These are phyloP conservation scores for Hyperopisus bebe DNA, from an alignment of 2,113 vertebrate species.

Conservation along the genomic window DNA sequence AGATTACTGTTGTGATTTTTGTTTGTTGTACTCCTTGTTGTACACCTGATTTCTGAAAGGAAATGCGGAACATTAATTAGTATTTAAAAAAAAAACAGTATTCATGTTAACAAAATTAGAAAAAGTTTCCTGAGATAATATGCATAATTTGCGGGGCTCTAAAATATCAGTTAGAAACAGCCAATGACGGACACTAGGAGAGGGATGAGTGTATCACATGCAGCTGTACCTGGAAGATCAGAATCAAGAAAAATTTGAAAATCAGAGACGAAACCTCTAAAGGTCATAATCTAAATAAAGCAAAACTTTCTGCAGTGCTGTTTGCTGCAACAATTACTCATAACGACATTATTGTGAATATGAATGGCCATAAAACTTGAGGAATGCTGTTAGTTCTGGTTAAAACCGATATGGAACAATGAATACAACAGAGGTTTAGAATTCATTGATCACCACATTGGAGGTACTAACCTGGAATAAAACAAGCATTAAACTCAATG, in stretches of 20 bases:
- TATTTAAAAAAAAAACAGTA: neutral
- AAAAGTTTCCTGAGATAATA: neutral
- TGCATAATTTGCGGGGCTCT: neutral
- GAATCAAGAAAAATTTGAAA: neutral
- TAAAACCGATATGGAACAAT: conserved; percentile 32
- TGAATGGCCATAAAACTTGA: conserved; percentile 39
- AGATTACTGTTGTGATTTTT: neutral
- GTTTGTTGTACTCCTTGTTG: neutral
- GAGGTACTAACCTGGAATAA: conserved; percentile 47
- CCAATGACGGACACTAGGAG: conserved; percentile 58
- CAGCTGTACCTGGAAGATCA: conserved; percentile 57
- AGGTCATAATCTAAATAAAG: neutral
- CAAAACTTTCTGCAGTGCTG: neutral
- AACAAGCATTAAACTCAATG: conserved; percentile 60
- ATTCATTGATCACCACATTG: conserved; percentile 42
- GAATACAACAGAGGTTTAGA: conserved; percentile 42
- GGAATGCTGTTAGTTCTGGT: conserved; percentile 41
- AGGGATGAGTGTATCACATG: conserved; percentile 53
- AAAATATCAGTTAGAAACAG: conserved; percentile 42
- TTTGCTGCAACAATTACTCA: neutral
- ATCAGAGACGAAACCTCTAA: neutral
- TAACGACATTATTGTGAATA: neutral
- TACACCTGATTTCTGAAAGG: neutral
- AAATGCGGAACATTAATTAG: neutral
- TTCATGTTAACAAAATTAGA: neutral